Percentiles rank a stretch among this genome's conserved stretches.
These are phyloP conservation scores for Leucoma salicis DNA, from an alignment of 2,888 invertebrate species.

Conservation along the genomic window DNA sequence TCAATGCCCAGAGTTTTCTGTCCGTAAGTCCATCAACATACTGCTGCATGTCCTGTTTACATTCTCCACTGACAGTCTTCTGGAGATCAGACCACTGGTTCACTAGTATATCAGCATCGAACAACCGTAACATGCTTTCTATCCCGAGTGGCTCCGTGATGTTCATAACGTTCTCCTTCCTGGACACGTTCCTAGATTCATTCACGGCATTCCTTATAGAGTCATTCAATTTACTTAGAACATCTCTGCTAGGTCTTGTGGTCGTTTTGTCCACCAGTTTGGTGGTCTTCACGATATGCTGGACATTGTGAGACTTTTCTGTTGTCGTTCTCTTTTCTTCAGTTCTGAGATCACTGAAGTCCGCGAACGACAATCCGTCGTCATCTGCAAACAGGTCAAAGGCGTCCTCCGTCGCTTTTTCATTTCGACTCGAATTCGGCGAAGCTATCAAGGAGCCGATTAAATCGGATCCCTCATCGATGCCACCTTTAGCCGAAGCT, in stretches of 20 bases:
- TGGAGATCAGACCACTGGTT: conserved; percentile 80
- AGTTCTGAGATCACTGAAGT: conserved; percentile 51
- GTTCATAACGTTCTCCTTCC: conserved; percentile 35
- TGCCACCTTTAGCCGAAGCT: conserved; percentile 62
- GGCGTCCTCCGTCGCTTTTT: conserved; percentile 49
- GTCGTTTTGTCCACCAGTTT: conserved; percentile 53
- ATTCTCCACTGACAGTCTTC: conserved; percentile 70
- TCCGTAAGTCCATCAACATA: conserved; percentile 83
- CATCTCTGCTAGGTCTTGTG: conserved; percentile 51
- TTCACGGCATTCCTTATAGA: conserved; percentile 62
- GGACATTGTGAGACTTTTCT: conserved; percentile 72
- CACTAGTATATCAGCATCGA: conserved; percentile 79
- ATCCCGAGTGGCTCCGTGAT: conserved; percentile 55
- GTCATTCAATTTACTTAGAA: conserved; percentile 57
- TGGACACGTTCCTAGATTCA: conserved; percentile 56
- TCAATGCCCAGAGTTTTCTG: conserved; percentile 86
- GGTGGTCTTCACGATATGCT: conserved; percentile 69
- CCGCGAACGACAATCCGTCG: conserved; percentile 68
- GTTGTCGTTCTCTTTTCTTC: conserved; percentile 54
- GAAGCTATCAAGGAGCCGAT: conserved; percentile 55
- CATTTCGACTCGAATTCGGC: conserved; percentile 40
- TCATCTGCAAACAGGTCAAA: conserved; percentile 69
- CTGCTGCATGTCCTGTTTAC: conserved; percentile 80
- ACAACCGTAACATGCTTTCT: conserved; percentile 79
- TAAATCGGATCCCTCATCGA: conserved; percentile 63